Evolutionary conservation across 1,140 invertebrate species (phyloP), one percentile per base, ranked within the genome.

Genomic region (Diorhabda carinulata): DNA sequence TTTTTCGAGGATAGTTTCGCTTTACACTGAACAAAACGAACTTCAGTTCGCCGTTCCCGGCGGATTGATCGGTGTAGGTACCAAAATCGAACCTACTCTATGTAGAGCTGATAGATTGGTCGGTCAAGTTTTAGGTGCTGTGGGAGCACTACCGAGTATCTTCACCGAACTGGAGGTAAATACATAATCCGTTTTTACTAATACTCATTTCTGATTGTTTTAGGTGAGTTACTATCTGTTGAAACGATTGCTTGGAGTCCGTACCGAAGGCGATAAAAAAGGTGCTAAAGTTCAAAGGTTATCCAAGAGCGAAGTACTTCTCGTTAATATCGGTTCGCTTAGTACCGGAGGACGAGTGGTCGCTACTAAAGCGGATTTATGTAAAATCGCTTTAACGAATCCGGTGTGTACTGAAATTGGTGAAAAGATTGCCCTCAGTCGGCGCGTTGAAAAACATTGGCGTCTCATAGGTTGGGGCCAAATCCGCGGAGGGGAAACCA

Each of bases 371-470:
- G 95, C 91, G 75, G 98, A 99, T 90, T 91, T 99, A 81, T 97
- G 97, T 3, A 99, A 99, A 82, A 98, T 99, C 69, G 91, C 92
- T 57, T 86, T 99, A 42, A 98, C 95, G 9, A 97, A 93, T 83
- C 98, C 98, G 3, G 98, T 99, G 0, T 99, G 98, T 81, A 99
- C 98, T 43, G 98, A 99, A 84, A 90, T 98, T 70, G 95, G 95
- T 66, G 98, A 99, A 81, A 99, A 99, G 81, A 98, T 99, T 78
- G 98, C 98, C 6, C 86, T 99, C 3, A 98, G 96, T 81, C 88
- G 98, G 79, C 88, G 97, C 83, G 95, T 99, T 57, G 98, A 99
- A 75, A 98, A 99, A 81, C 97, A 99, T 88, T 99, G 98, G 98
- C 91, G 98, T 83, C 87, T 98, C 74, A 98, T 98, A 82, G 96